Base-by-base conservation (phyloP, 2,113 vertebrate species). In the Saccopteryx bilineata region DNA sequence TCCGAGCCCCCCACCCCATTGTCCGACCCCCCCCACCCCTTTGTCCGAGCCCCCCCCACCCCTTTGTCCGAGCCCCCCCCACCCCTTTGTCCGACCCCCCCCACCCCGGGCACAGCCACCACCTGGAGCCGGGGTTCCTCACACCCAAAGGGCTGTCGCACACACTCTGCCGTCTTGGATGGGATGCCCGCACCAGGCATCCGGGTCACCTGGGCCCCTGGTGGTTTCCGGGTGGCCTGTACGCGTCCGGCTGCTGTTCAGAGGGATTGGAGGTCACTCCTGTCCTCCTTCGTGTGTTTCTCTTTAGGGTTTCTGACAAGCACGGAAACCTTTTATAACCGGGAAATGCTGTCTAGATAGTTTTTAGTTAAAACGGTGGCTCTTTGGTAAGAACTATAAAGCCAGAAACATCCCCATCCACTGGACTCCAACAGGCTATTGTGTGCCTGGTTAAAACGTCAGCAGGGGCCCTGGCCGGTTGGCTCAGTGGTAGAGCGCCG, bases 121-220 rank as follows among this genome's bases (percentile, higher is more conserved):
- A 0, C 69, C 19, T 14, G 6, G 56, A 61, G 19, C 61, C 11
- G 46, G 10, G 39, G 28, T 26, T 46, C 60, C 82, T 26, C 50
- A 1, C 0, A 1, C 54, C 24, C 9, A 39, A 48, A 60, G 52
- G n/a, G 52, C 52, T 46, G 0, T 8, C 10, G 12, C 12, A 1
- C 39, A 2, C 2, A 10, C 69, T 1, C 69, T 1, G 19, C 46
- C 9, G 12, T 17, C 8, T 1, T 3, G 1, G 2, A 2, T 0
- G 9, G 39, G 26, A 19, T 2, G 0, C 17, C 50, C 15, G 13
- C 8, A 21, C 7, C 0, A 1, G 56, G 15, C n/a, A 1, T 23
- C 39, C 0, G 0, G 19, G 17, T 14, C 28, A 7, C 9, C n/a
- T 7, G 12, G 46, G 21, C 28, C 10, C 72, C 50, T 1, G 8